Percentiles rank a stretch among this genome's conserved stretches.
These are phyloP conservation scores for Scomber colias DNA, from an alignment of 2,113 vertebrate species.

Conservation along the genomic window DNA sequence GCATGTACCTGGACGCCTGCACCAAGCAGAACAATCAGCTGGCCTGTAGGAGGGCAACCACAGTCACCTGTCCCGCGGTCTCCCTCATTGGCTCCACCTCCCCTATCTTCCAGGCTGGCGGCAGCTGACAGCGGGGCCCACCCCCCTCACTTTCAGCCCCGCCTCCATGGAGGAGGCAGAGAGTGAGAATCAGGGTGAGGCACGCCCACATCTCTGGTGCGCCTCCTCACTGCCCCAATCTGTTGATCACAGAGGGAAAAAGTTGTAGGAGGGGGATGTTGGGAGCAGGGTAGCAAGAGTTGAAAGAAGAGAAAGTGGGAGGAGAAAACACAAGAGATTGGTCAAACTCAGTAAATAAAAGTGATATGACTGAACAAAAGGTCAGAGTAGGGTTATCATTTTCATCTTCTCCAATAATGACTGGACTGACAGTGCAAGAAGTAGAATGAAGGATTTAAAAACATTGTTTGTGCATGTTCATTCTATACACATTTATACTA, in stretches of 20 bases:
- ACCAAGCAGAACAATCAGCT: constrained; percentile 93
- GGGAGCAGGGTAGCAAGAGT: background rate
- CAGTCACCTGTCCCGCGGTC: constrained; percentile 86
- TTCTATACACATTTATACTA: background rate
- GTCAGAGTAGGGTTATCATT: constrained; percentile 12
- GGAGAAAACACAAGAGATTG: constrained; percentile 10
- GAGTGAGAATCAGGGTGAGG: constrained; percentile 89
- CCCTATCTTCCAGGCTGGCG: constrained; percentile 89
- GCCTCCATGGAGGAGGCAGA: constrained; percentile 91
- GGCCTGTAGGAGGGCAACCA: constrained; percentile 93
- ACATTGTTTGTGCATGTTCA: background rate
- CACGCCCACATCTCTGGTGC: constrained; percentile 88
- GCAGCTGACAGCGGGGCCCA: constrained; percentile 83
- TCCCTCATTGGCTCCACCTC: constrained; percentile 88
- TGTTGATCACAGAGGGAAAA: constrained; percentile 38
- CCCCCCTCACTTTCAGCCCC: constrained; percentile 86
- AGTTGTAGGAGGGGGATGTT: background rate
- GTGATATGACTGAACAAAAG: constrained; percentile 39
- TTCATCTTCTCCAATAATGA: constrained; percentile 1
- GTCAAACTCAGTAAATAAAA: constrained; percentile 14
- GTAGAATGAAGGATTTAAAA: background rate
- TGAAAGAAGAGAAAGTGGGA: background rate
- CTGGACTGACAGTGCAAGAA: background rate
- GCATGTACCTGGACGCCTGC: constrained; percentile 92
- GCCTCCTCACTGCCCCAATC: constrained; percentile 51